phyloP scores from a whole-genome alignment of 1,140 invertebrate genomes.

The Amyelois transitella region DNA sequence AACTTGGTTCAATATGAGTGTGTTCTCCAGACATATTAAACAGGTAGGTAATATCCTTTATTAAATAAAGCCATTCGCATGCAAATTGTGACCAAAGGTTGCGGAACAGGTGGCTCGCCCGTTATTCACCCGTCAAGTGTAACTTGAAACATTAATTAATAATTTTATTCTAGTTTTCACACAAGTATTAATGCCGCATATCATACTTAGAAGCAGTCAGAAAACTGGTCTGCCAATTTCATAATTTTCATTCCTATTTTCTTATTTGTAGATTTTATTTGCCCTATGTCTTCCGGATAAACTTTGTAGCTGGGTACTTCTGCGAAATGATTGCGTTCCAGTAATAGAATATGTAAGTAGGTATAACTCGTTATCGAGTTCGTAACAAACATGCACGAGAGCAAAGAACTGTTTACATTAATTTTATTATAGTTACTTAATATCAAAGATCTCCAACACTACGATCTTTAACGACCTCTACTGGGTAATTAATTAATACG shows the following conservation, averaged over 20 bases:
- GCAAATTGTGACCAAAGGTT: slow-evolving; percentile 8
- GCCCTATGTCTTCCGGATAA: no score
- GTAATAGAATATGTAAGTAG: background rate
- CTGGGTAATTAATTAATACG: no score
- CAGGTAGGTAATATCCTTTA: background rate
- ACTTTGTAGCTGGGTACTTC: no score
- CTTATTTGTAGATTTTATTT: no score
- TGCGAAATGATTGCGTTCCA: background rate
- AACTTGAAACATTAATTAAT: slow-evolving; percentile 15
- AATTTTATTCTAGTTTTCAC: no score
- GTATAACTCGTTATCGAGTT: background rate
- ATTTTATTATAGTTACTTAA: no score
- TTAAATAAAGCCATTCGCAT: slow-evolving; percentile 14
- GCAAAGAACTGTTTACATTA: background rate
- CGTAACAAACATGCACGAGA: background rate
- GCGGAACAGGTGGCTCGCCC: slow-evolving; percentile 17
- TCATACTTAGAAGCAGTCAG: no score
- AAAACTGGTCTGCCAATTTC: no score
- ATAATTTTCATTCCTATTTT: no score
- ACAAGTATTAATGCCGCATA: no score
- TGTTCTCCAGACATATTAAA: background rate
- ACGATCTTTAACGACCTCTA: no score
- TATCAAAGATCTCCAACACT: no score
- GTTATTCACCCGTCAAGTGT: slow-evolving; percentile 16
- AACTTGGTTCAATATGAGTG: background rate